phyloP scores from a whole-genome alignment of 2,797 vertebrate species.

The Pterois miles region DNA sequence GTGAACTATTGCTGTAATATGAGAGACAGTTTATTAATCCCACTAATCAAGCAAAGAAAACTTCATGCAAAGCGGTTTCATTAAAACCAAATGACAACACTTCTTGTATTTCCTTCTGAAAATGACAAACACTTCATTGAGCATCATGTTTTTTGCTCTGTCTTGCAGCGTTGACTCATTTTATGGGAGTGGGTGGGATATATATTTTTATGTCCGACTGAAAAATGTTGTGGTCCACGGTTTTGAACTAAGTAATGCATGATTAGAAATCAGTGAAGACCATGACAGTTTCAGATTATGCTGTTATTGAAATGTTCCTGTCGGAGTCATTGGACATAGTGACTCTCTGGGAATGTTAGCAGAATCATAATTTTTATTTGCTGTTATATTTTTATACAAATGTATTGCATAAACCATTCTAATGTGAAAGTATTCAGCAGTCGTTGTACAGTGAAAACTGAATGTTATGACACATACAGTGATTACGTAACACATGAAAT shows the following conservation, averaged over 20 bases:
- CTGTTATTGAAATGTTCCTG: constrained; percentile 20
- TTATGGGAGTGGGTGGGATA: constrained; percentile 6
- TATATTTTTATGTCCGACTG: neutral
- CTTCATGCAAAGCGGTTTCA: constrained; percentile 12
- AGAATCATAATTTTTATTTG: constrained; percentile 27
- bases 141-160: neutral
- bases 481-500: constrained; percentile 53
- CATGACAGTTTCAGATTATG: neutral
- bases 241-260: constrained; percentile 8
- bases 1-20: too few species aligned
- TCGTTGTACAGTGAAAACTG: constrained; percentile 24
- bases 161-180: constrained; percentile 15
- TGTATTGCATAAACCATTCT: constrained; percentile 49
- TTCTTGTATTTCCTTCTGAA: constrained; percentile 11
- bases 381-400: constrained; percentile 31
- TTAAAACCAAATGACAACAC: neutral
- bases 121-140: neutral
- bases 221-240: neutral
- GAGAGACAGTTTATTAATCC: neutral
- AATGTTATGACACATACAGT: constrained; percentile 52
- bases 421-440: constrained; percentile 44
- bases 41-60: constrained; percentile 20
- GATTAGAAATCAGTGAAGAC: constrained; percentile 23
- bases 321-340: constrained; percentile 15
- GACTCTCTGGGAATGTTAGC: constrained; percentile 1